Conservation (phyloP, 1,140 invertebrate species). For the Drosophila navojoa region DNA sequence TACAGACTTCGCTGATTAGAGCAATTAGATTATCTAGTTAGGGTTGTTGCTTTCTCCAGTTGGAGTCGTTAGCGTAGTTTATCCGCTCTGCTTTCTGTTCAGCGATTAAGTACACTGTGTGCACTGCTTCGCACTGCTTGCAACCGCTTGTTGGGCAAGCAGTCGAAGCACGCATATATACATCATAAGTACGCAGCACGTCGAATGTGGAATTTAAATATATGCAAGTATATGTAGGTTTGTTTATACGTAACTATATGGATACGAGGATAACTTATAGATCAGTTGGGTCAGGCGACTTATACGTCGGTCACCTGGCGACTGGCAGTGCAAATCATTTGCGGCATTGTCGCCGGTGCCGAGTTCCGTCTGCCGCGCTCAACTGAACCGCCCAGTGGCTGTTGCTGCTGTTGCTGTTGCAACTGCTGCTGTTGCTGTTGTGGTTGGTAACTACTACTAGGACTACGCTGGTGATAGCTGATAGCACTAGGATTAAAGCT, state of each 20-base stretch:
- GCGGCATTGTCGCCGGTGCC: conserved; percentile 67
- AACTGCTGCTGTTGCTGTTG: conserved; percentile 25
- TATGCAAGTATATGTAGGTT: conserved; percentile 14
- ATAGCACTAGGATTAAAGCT: conserved; percentile 63
- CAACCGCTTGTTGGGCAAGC: conserved; percentile 7
- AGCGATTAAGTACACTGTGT: conserved; percentile 30
- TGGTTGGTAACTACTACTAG: conserved; percentile 64
- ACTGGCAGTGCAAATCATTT: conserved; percentile 78
- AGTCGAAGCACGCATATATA: conserved; percentile 40
- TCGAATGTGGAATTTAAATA: conserved; percentile 36
- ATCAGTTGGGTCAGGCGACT: conserved; percentile 13
- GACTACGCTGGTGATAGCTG: conserved; percentile 70
- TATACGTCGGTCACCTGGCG: conserved; percentile 82
- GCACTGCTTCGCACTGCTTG: conserved; percentile 27
- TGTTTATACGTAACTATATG: conserved; percentile 13
- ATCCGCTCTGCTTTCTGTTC: conserved; percentile 6
- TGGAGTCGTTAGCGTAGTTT: neutral
- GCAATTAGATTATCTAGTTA: conserved; percentile 4
- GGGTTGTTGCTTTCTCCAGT: neutral
- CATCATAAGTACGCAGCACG: conserved; percentile 46
- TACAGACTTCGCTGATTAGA: conserved; percentile 21
- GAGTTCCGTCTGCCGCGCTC: conserved; percentile 68
- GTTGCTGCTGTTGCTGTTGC: conserved; percentile 36
- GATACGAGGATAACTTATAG: conserved; percentile 16
- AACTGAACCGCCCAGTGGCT: conserved; percentile 26